A percentile compares a stretch with the other conserved stretches of the same genome.
These are phyloP conservation scores for Augiades crinisus DNA, from an alignment of 2,888 invertebrate species.

Conservation along the genomic window DNA sequence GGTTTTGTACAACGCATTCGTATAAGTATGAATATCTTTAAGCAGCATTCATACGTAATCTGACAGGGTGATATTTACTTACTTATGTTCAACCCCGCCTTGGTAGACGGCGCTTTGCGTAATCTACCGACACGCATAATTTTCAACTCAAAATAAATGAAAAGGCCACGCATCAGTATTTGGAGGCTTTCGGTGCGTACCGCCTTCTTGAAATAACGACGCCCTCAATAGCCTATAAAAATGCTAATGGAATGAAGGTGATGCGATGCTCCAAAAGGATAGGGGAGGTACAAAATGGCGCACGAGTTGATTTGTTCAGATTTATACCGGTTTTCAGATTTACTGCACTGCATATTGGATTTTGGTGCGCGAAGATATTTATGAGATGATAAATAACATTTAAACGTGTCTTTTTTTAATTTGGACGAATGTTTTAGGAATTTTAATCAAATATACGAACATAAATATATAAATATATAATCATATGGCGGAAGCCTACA, in stretches of 20 bases:
- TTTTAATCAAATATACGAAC: no score
- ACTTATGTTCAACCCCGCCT: not conserved
- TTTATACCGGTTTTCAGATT: no score
- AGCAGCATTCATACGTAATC: not conserved
- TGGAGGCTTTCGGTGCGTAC: slow-evolving; percentile 38
- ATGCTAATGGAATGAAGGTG: slow-evolving; percentile 60
- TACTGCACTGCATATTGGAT: no score
- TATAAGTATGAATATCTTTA: not conserved
- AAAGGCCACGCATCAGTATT: slow-evolving; percentile 28
- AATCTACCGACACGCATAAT: slow-evolving; percentile 34
- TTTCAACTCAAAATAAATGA: slow-evolving; percentile 46
- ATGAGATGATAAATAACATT: no score
- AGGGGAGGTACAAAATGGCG: slow-evolving; percentile 29
- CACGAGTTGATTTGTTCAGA: not conserved
- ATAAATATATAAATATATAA: no score
- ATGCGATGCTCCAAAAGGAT: slow-evolving; percentile 43
- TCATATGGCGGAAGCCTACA: no score
- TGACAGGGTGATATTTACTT: not conserved
- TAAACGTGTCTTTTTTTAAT: no score
- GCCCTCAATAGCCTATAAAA: slow-evolving; percentile 57
- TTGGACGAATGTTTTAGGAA: no score
- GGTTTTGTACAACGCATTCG: not conserved
- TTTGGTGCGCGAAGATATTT: no score
- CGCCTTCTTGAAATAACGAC: slow-evolving; percentile 48
- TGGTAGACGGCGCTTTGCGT: not conserved